Percentiles rank a stretch among this genome's conserved stretches.
These are phyloP conservation scores for Cariama cristata DNA, from an alignment of 2,113 vertebrate species.

Conservation along the genomic window DNA sequence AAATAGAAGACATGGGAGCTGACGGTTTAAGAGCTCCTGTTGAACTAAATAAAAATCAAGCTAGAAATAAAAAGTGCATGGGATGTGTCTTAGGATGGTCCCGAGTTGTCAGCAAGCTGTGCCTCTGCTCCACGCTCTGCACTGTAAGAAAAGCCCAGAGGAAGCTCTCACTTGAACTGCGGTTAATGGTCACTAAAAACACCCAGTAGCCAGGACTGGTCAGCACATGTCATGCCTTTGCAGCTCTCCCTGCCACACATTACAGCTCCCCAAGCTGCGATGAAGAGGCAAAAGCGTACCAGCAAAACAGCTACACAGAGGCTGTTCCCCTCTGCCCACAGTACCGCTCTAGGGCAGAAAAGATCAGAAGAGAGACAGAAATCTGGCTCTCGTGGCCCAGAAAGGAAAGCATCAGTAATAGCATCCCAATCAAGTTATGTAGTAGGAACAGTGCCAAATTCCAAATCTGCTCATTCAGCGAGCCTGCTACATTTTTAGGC, in stretches of 20 bases:
- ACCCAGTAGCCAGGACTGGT: not conserved
- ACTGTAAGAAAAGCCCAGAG: not conserved
- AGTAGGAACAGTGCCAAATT: slow-evolving; percentile 54
- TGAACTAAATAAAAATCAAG: not conserved
- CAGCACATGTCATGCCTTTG: rapidly evolving
- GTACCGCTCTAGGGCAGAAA: not conserved
- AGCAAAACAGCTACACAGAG: not conserved
- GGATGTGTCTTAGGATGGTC: not conserved
- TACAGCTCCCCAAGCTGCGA: not conserved
- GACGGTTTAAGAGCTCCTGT: not conserved
- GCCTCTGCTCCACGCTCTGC: not conserved
- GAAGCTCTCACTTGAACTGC: not conserved
- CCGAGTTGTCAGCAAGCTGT: not conserved
- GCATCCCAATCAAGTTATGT: not conserved
- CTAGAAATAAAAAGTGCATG: not conserved
- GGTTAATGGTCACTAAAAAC: not conserved
- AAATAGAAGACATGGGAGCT: not conserved
- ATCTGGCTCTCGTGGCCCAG: not conserved
- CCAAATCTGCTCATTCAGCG: slow-evolving; percentile 61
- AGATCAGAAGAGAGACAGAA: not conserved
- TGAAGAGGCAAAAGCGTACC: not conserved
- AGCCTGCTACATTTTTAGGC: slow-evolving; percentile 37
- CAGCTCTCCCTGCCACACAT: not conserved
- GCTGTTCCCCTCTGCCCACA: not conserved
- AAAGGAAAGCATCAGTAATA: not conserved